phyloP scores from a whole-genome alignment of 2,797 vertebrate species.

The Vipera latastei region DNA sequence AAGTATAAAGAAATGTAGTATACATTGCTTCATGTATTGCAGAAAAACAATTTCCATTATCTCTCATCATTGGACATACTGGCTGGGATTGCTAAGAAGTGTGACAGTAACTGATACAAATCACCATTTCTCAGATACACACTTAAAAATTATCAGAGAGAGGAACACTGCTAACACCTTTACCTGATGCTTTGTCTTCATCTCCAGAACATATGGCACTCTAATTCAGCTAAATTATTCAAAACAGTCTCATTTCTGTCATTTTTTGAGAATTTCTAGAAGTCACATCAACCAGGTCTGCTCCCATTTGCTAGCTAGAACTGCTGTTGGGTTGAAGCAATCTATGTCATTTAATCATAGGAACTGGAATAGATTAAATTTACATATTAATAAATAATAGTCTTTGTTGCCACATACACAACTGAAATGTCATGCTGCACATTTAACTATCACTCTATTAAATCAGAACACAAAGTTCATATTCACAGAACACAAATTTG shows the following conservation, averaged over 20 bases:
- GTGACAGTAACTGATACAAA: background rate
- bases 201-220: background rate
- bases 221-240: background rate
- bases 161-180: background rate
- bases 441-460: background rate
- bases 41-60: background rate
- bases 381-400: background rate
- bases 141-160: background rate
- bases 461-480: background rate
- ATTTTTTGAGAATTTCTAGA: background rate
- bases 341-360: background rate
- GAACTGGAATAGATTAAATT: background rate
- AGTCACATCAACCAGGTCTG: background rate
- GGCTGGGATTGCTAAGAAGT: background rate
- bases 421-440: background rate
- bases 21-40: background rate
- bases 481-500: background rate
- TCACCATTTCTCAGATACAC: background rate
- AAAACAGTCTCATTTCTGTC: background rate
- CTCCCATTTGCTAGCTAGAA: background rate
- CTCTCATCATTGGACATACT: background rate
- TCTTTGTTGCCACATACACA: background rate
- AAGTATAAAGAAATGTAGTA: background rate
- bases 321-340: background rate
- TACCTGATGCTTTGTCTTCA: background rate